phyloP scores from a whole-genome alignment of 1,140 invertebrate genomes.

The Diabrotica virgifera region DNA sequence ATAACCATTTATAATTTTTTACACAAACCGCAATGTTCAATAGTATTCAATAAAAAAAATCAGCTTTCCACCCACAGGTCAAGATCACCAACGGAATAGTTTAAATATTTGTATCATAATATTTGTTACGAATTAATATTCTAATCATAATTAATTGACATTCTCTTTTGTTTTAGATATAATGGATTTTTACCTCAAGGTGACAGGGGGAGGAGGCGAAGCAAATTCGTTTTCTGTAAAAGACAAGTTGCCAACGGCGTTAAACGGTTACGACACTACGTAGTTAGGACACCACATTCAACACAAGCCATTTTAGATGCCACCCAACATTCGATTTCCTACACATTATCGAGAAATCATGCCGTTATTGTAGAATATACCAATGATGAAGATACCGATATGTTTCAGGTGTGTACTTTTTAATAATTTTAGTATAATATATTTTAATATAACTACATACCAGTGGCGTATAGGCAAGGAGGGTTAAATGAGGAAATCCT shows the following conservation, averaged over 20 bases:
- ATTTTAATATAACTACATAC: not conserved
- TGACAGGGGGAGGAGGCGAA: slow-evolving; percentile 85
- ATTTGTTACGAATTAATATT: too few species aligned
- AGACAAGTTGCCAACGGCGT: slow-evolving; percentile 86
- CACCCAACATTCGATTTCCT: slow-evolving; percentile 93
- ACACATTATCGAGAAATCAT: slow-evolving; percentile 93
- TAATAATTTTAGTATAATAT: not conserved
- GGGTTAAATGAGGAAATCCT: too few species aligned
- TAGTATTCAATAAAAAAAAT: too few species aligned
- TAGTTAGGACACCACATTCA: slow-evolving; percentile 86
- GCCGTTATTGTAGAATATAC: slow-evolving; percentile 97
- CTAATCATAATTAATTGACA: too few species aligned
- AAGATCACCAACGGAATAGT: too few species aligned
- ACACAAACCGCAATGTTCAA: too few species aligned
- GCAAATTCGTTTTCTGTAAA: slow-evolving; percentile 90
- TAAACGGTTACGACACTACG: slow-evolving; percentile 90
- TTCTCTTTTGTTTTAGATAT: slow-evolving; percentile 65
- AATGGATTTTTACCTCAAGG: slow-evolving; percentile 92
- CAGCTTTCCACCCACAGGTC: too few species aligned
- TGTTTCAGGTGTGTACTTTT: slow-evolving; percentile 84
- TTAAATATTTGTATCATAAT: too few species aligned
- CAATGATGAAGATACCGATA: slow-evolving; percentile 91
- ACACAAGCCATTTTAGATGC: slow-evolving; percentile 89
- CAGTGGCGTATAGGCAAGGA: too few species aligned
- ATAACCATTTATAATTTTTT: too few species aligned